Evolutionary conservation across 2,888 invertebrate species (phyloP).

Genomic region (Thera britannica): DNA sequence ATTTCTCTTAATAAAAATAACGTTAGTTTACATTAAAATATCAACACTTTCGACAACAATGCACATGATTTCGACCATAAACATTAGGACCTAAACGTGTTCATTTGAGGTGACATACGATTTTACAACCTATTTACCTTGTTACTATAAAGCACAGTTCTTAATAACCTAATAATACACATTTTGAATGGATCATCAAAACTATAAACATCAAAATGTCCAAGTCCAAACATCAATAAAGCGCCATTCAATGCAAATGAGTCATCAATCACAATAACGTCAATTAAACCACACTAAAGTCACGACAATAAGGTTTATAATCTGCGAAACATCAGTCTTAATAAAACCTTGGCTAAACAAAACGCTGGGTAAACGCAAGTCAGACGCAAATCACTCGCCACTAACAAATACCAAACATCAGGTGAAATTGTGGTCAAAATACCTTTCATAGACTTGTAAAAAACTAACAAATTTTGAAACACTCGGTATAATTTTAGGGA

Average conservation of each 20-base stretch:
- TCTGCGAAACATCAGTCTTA: slow-evolving; percentile 45
- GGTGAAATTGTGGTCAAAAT: too few species aligned
- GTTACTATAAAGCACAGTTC: background rate
- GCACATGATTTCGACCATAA: background rate
- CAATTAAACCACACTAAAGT: slow-evolving; percentile 43
- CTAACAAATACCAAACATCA: background rate
- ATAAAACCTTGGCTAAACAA: slow-evolving; percentile 21
- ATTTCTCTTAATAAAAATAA: too few species aligned
- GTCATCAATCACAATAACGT: slow-evolving; percentile 44
- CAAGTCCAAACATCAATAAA: slow-evolving; percentile 39
- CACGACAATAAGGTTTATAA: slow-evolving; percentile 43
- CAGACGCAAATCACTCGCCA: background rate
- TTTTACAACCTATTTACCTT: slow-evolving; percentile 6
- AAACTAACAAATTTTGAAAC: too few species aligned
- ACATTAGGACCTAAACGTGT: background rate
- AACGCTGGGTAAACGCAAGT: background rate
- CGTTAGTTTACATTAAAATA: too few species aligned
- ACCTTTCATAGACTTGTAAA: too few species aligned
- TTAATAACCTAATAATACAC: slow-evolving; percentile 9
- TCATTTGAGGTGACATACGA: background rate
- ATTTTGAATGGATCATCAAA: slow-evolving; percentile 26
- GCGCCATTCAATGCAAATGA: slow-evolving; percentile 43
- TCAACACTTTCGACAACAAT: too few species aligned
- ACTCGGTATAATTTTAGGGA: too few species aligned
- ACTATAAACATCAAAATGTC: slow-evolving; percentile 23